Evolutionary conservation across 2,113 vertebrate genomes (phyloP), one percentile per base, ranked within the genome.

Genomic region (Smithornis capensis): DNA sequence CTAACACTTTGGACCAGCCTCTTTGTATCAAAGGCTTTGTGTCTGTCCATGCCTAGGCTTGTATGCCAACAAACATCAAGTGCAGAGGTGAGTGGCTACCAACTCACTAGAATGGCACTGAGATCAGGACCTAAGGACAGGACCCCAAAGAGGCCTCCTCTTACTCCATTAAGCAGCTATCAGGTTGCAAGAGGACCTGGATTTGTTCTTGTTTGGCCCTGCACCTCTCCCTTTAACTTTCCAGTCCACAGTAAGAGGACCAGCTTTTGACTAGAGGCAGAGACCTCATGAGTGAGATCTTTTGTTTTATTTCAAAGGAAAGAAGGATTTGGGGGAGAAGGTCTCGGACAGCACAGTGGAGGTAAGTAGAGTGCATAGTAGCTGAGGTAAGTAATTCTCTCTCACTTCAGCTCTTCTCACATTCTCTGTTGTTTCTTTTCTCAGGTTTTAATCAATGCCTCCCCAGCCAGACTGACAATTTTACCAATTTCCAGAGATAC

Each of bases 271-370:
- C 47, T 27, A 87, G 47, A 68, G 49, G 24, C 45, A 23, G 31
- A 35, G 63, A 60, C 44, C 44, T 83, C 64, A 35, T 23, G 40
- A 92, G 42, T 92, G 94, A 94, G 37, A 68, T 35, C 14, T 68
- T 89, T 45, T 90, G 23, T 95, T 95, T 96, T 95, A 40, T 98
- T 98, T 96, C 96, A 97, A 98, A 99, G 99, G 98, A 97, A 99
- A 99, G 96, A 99, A 98, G 95, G 99, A 99, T 89, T 96, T 97
- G 22, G 98, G 98, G 8, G 99, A 99, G 97, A 99, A 98, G 98
- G 98, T 98, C 2, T 97, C 97, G 70, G 99, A 99, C 98, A 99
- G 98, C 97, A 98, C 98, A 91, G 98, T 99, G 94, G 99, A 99
- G 99, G 99, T 99, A 98, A 99, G 99, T 99, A 97, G 97, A 97